phyloP scores from a whole-genome alignment of 2,888 invertebrate species.

The Monopis laevigella region DNA sequence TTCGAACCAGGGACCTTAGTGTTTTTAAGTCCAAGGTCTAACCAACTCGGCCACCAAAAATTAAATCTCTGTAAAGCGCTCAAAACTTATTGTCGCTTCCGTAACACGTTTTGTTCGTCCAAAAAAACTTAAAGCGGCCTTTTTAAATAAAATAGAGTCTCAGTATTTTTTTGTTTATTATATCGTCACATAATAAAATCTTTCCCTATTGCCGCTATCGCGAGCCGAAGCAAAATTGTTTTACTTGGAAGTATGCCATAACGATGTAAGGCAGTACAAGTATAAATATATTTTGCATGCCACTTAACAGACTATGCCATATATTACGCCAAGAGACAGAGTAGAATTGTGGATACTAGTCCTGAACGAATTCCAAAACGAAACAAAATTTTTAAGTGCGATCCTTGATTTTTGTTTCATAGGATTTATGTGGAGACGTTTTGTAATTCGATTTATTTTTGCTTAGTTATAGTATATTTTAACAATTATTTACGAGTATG shows the following conservation, averaged over 20 bases:
- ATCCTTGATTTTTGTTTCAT: too few relatives aligned
- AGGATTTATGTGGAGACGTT: too few relatives aligned
- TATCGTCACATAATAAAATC: slow-evolving; percentile 49
- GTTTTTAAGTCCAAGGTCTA: too few relatives aligned
- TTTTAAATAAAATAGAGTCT: slow-evolving; percentile 1
- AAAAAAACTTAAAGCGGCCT: neutral
- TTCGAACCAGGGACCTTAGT: too few relatives aligned
- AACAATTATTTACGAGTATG: too few relatives aligned
- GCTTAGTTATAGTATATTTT: neutral
- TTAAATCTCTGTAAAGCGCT: too few relatives aligned
- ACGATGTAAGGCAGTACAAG: slow-evolving; percentile 59
- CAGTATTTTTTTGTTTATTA: slow-evolving; percentile 29
- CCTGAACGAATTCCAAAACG: slow-evolving; percentile 23
- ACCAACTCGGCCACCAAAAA: too few relatives aligned
- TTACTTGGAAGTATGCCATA: slow-evolving; percentile 60
- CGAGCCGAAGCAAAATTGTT: slow-evolving; percentile 54
- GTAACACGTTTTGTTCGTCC: too few relatives aligned
- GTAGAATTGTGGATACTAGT: slow-evolving; percentile 29
- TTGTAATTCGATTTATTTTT: neutral
- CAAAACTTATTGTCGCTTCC: too few relatives aligned
- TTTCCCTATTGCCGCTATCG: slow-evolving; percentile 44
- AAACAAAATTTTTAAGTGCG: slow-evolving; percentile 6
- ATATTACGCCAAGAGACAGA: slow-evolving; percentile 43
- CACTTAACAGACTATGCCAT: slow-evolving; percentile 56
- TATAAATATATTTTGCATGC: slow-evolving; percentile 65